Percentiles rank a stretch among this genome's conserved stretches.
Conservation (phyloP, 2,797 vertebrate species). For the Oreonectes daqikongensis region DNA sequence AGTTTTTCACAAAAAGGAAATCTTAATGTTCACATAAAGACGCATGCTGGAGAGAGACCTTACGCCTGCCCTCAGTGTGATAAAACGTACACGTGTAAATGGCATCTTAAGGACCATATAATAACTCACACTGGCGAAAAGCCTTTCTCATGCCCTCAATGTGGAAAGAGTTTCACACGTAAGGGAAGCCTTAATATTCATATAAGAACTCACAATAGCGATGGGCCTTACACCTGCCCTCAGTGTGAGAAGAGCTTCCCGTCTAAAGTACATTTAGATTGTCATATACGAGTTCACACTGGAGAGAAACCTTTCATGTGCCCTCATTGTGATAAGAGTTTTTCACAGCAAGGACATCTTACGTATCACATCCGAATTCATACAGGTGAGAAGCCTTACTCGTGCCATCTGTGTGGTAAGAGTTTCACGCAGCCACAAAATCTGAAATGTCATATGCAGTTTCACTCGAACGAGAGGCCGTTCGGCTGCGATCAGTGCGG, state of each 20-base stretch:
- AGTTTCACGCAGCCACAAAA: not conserved
- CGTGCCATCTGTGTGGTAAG: conserved; percentile 7
- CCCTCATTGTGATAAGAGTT: too few relatives aligned
- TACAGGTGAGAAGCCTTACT: not conserved
- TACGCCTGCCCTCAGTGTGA: not conserved
- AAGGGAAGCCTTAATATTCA: not conserved
- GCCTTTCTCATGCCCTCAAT: not conserved
- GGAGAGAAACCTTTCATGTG: too few relatives aligned
- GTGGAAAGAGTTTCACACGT: not conserved
- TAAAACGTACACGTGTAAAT: not conserved
- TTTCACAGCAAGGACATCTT: too few relatives aligned
- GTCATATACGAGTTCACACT: too few relatives aligned
- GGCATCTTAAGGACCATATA: not conserved
- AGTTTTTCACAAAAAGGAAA: not conserved
- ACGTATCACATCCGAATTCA: too few relatives aligned
- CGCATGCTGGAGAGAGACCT: not conserved
- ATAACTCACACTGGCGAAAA: not conserved
- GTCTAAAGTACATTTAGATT: too few relatives aligned
- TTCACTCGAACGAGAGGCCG: not conserved
- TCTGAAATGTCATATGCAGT: not conserved
- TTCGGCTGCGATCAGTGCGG: not conserved
- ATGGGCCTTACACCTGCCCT: too few relatives aligned
- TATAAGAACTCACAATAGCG: too few relatives aligned
- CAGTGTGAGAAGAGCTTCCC: too few relatives aligned
- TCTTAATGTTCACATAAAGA: not conserved